Percentiles rank a stretch among this genome's conserved stretches.
phyloP scores from a whole-genome alignment of 2,888 invertebrate species.

The Bimastos eiseni region DNA sequence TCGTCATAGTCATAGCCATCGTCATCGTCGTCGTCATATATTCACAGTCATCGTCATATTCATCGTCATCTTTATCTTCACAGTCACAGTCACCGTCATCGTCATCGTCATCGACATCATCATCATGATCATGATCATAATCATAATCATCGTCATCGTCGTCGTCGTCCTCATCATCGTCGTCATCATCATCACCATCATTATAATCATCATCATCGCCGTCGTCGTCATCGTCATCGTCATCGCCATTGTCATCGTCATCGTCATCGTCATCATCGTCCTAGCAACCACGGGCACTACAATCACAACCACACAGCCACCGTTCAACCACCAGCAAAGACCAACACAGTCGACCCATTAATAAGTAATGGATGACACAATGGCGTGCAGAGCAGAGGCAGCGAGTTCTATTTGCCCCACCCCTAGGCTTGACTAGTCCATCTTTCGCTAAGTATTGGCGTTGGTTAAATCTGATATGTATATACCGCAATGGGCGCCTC shows the following conservation, averaged over 20 bases:
- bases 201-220: constrained; percentile 14
- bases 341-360: no score
- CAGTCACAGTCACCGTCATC: constrained; percentile 20
- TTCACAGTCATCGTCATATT: not conserved
- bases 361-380: no score
- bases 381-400: no score
- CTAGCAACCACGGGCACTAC: no score
- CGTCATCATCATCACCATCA: constrained; percentile 20
- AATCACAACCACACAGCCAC: no score
- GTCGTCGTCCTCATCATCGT: constrained; percentile 32
- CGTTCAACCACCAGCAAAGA: no score
- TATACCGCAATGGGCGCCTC: no score
- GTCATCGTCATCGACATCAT: constrained; percentile 33
- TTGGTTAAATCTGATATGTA: no score
- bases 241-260: not conserved
- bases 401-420: no score
- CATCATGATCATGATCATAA: constrained; percentile 34
- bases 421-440: no score
- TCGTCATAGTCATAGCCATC: not conserved
- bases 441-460: no score
- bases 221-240: not conserved
- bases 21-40: not conserved
- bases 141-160: constrained; percentile 34
- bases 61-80: not conserved
- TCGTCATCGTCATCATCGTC: no score